A percentile compares a stretch with the other conserved stretches of the same genome.
Evolutionary conservation across 1,140 invertebrate genomes (phyloP).

Genomic region (Atta colombica): DNA sequence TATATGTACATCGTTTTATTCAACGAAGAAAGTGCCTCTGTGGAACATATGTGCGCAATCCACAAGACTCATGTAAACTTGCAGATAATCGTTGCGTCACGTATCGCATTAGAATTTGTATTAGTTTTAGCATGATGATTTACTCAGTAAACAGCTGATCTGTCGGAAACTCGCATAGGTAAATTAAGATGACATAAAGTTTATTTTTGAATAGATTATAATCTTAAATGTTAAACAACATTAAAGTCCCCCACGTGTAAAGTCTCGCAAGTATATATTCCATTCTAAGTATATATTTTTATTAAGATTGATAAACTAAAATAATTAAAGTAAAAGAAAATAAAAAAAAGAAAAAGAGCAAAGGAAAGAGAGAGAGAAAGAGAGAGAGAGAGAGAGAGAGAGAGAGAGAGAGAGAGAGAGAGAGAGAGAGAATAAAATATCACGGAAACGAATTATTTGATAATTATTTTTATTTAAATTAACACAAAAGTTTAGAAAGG

Average conservation of each 20-base stretch:
- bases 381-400: background rate
- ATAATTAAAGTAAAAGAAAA: background rate
- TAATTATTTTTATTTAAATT: background rate
- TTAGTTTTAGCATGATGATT: conserved; percentile 3
- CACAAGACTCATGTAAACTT: background rate
- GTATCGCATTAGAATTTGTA: conserved; percentile 6
- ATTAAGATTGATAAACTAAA: background rate
- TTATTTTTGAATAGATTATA: background rate
- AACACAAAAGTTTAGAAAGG: background rate
- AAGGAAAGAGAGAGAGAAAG: too few relatives aligned
- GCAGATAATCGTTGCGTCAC: conserved; percentile 19
- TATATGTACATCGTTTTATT: background rate
- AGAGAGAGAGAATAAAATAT: background rate
- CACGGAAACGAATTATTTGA: background rate
- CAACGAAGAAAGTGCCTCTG: background rate
- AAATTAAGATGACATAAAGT: conserved; percentile 17
- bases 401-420: background rate
- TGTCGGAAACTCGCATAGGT: background rate
- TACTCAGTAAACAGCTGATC: conserved; percentile 5
- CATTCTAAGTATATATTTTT: background rate
- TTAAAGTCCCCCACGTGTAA: background rate
- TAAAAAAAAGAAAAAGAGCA: background rate
- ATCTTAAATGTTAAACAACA: conserved; percentile 10
- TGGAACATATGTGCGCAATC: background rate
- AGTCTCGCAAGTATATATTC: too few relatives aligned